Evolutionary conservation across 2,888 invertebrate species (phyloP), one percentile per base, ranked within the genome.

Genomic region (Acronicta alni): DNA sequence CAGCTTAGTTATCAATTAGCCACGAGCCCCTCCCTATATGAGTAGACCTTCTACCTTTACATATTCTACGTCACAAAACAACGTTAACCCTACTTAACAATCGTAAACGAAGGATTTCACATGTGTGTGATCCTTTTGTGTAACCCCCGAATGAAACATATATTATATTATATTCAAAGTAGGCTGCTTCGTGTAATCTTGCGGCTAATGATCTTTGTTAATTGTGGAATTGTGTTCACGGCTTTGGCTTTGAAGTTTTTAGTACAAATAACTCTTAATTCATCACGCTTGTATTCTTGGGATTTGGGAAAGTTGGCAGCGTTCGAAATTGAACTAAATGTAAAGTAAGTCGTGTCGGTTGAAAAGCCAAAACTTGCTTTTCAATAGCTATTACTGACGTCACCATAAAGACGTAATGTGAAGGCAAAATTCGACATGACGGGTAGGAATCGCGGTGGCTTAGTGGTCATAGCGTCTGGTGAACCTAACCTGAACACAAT

Each of bases 51-150:
- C 39, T 67, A 8, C 0, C 8, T 6, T 14, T 48, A 8, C 12
- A n/a, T 47, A 2, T 8, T 4, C 1, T 14, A 35, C 35, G 18
- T n/a, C 18, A 8, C 43, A 55, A 58, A 67, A 72, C 75, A 64
- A 72, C 45, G 69, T 53, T 54, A 61, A 57, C 56, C 59, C 12
- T 67, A 59, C 73, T 68, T 56, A 73, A 54, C 65, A 73, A 63
- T 66, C 68, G 66, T 77, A 75, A 71, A 67, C 67, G 72, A 65
- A 64, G 72, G 77, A 64, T 73, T 75, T 60, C 49, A 47, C 39
- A 10, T 61, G 39, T 63, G 39, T 63, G 41, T 62, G 61, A 66
- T 70, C 67, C 67, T 49, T 58, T 61, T 54, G 72, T 62, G 46
- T 47, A 41, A 20, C 45, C 55, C 46, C 54, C 41, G 32, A 62